These are phyloP conservation scores for Gymnothorax reevesii DNA, from an alignment of 2,797 vertebrate species.

Conservation along the genomic window DNA sequence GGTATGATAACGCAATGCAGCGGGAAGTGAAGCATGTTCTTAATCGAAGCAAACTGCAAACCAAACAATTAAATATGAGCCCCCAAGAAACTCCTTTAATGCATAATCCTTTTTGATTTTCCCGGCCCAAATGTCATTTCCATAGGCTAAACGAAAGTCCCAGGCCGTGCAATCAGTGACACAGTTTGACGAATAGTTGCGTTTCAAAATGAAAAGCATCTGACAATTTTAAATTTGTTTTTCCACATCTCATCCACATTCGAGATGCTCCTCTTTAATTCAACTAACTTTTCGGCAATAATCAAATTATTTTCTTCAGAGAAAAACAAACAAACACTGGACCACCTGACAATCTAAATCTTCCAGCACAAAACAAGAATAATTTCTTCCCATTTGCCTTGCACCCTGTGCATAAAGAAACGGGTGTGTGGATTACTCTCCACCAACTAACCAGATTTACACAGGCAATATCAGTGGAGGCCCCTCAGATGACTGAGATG, in stretches of 20 bases:
- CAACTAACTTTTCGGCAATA: neutral
- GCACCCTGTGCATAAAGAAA: neutral
- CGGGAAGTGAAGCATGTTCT: slow-evolving; percentile 23
- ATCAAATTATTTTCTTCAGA: neutral
- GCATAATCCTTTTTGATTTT: slow-evolving; percentile 44
- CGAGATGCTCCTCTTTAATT: slow-evolving; percentile 10
- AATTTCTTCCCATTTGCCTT: neutral
- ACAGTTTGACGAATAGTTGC: slow-evolving; percentile 35
- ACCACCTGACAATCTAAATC: neutral
- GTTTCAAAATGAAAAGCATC: slow-evolving; percentile 23
- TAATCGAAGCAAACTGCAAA: slow-evolving; percentile 43
- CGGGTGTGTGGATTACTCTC: neutral
- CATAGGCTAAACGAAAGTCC: slow-evolving; percentile 29
- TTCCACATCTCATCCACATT: slow-evolving; percentile 11
- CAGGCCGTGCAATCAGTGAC: slow-evolving; percentile 33
- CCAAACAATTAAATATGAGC: slow-evolving; percentile 32
- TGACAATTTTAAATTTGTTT: slow-evolving; percentile 7
- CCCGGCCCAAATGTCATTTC: slow-evolving; percentile 33
- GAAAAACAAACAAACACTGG: neutral
- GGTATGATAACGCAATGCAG: slow-evolving; percentile 28
- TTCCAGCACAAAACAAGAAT: neutral
- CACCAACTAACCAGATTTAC: neutral
- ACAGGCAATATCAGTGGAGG: neutral
- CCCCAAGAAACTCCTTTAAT: slow-evolving; percentile 30
- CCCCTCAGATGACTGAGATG: neutral